Base-by-base conservation (phyloP, 2,888 invertebrate species). In the Mesoligia furuncula region DNA sequence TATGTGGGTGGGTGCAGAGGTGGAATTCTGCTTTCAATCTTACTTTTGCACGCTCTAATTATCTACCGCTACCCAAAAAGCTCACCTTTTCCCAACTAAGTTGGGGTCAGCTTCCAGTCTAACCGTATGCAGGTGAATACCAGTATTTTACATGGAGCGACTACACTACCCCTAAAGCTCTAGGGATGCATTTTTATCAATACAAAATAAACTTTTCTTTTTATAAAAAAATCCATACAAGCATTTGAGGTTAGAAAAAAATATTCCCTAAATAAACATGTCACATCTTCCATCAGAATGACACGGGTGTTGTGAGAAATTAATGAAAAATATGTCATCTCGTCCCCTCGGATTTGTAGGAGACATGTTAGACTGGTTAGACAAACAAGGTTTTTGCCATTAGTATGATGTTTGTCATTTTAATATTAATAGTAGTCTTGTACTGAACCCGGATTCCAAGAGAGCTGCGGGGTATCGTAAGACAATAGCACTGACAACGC, bases 281-380 rank as follows among this genome's bases (percentile, higher is more conserved):
- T 78, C 79, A 45, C 59, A 65, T 80, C 59, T 81, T 64, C 78
- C 36, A 71, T 71, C 31, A 83, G 20, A 67, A 39, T 81, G 80
- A 81, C 79, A 71, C 27, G 83, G 80, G 80, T 83, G 79, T 71
- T 77, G 57, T 57, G 83, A 62, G 48, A 78, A 78, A 81, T 83
- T 83, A 81, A 81, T 81, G 83, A 70, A 81, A 66, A 66, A 48
- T 59, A 62, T 70, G 71, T 76, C 77, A 36, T 15, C 62, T 36
- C 45, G 77, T 70, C 65, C 77, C 45, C 20, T 54, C 42, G 51
- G 84, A 57, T 67, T 77, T 71, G 70, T 83, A 15, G 59, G 24
- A 64, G 67, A 81, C 61, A 48, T 48, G 31, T 54, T 31, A 48
- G 67, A 81, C 61, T 39, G 42, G 31, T 54, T 31, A 48, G 57